Evolutionary conservation across 2,113 vertebrate species (phyloP), one percentile per base, ranked within the genome.

Genomic region (Catharus bicknelli): DNA sequence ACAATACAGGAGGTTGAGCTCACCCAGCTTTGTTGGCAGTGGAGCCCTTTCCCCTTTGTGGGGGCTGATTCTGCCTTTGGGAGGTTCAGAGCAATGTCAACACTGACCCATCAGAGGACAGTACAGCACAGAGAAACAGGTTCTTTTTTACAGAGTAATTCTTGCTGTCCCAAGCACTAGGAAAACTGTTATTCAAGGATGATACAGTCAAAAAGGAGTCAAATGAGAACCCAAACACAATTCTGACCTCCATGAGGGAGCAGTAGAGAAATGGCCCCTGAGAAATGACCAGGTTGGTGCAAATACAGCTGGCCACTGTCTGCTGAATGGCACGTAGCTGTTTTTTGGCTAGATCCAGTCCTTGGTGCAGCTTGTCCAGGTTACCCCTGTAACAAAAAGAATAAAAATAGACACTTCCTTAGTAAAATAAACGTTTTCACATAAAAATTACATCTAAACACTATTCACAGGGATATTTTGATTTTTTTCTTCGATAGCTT

Each of bases 261-360:
- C 99, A 99, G 83, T 99, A 99, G 51, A 99, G 99, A 96, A 99
- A 99, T 6, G 99, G 99, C 13, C 99, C 99, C 96, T 99, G 99
- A 7, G 99, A 99, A 89, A 99, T 97, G 55, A 99, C 98, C 14
- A 99, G 98, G 94, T 99, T 99, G 94, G 99, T 99, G 75, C 99
- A 99, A 92, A 99, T 98, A 95, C 99, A 99, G 97, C 99, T 99
- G 89, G 99, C 99, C 3, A 99, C 98, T 3, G 98, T 99, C 97
- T 99, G 99, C 97, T 99, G 99, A 45, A 99, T 97, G 59, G 99
- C 99, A 20, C 98, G 97, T 48, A 99, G 96, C 95, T 99, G 98
- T 96, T 98, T 99, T 96, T 99, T 99, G 26, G 99, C 99, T 7
- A 99, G 97, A 62, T 99, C 98, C 43, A 99, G 98, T 27, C 99